phyloP scores from a whole-genome alignment of 2,113 vertebrate species.

The Pachyramphus minor region DNA sequence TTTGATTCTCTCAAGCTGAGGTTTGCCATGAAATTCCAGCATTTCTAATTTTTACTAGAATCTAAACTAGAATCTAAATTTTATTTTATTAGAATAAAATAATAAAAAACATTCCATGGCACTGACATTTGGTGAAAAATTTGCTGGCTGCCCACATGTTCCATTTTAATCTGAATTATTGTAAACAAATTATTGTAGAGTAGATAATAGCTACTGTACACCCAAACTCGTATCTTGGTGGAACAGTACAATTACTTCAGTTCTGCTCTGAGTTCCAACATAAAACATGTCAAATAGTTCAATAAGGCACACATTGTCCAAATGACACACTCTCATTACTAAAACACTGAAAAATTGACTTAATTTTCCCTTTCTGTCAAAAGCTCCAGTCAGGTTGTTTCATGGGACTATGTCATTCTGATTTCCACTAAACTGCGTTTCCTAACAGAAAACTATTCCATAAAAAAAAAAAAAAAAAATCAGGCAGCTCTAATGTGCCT shows the following conservation, averaged over 20 bases:
- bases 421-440: constrained; percentile 36
- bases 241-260: neutral
- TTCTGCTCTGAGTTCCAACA: neutral
- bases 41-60: neutral
- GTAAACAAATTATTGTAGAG: neutral
- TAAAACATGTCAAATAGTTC: neutral
- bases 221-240: neutral
- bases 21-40: too few relatives aligned
- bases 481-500: constrained; percentile 48
- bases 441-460: constrained; percentile 28
- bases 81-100: neutral
- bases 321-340: neutral
- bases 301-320: neutral
- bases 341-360: constrained; percentile 8
- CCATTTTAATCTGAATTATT: neutral
- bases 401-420: neutral
- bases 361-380: constrained; percentile 14
- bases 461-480: neutral
- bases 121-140: neutral
- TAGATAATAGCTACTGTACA: neutral
- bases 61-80: neutral
- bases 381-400: neutral
- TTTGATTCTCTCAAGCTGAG: neutral
- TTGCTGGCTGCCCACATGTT: neutral
- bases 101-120: neutral